A percentile compares a stretch with the other conserved stretches of the same genome.
Conservation (phyloP, 2,113 vertebrate species). For the Pavo muticus region DNA sequence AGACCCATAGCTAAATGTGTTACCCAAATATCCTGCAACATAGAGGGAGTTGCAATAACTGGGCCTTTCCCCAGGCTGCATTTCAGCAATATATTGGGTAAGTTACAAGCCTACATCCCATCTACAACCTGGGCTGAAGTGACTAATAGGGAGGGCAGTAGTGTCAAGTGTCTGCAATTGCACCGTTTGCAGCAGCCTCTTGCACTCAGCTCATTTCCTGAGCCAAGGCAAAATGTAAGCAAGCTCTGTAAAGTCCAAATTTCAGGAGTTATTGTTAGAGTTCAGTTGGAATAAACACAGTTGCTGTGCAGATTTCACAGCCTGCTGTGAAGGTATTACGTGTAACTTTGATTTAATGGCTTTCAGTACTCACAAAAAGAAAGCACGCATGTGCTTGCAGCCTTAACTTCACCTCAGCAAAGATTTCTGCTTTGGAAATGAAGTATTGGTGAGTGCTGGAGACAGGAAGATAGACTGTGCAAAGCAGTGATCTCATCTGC, state of each 20-base stretch:
- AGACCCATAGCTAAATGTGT: accelerated
- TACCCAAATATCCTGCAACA: not conserved
- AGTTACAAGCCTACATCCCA: not conserved
- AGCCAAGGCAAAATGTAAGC: not conserved
- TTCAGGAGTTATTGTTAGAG: not conserved
- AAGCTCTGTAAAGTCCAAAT: not conserved
- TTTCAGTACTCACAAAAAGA: not conserved
- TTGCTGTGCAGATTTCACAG: not conserved
- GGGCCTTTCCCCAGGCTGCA: not conserved
- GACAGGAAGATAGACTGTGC: conserved; percentile 21
- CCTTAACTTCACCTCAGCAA: conserved; percentile 42
- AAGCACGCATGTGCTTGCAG: not conserved
- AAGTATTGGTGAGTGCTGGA: not conserved
- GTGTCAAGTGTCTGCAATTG: not conserved
- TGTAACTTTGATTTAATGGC: not conserved
- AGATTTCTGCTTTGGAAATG: not conserved
- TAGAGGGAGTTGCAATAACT: not conserved
- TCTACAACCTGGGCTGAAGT: not conserved
- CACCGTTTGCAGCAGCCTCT: not conserved
- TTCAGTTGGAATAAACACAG: not conserved
- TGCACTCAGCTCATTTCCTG: not conserved
- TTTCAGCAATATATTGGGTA: not conserved
- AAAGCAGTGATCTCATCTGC: conserved; percentile 61
- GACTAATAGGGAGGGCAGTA: not conserved
- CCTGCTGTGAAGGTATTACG: not conserved